These are phyloP conservation scores for Mionectes macconnelli DNA, from an alignment of 2,113 vertebrate species.

Conservation along the genomic window DNA sequence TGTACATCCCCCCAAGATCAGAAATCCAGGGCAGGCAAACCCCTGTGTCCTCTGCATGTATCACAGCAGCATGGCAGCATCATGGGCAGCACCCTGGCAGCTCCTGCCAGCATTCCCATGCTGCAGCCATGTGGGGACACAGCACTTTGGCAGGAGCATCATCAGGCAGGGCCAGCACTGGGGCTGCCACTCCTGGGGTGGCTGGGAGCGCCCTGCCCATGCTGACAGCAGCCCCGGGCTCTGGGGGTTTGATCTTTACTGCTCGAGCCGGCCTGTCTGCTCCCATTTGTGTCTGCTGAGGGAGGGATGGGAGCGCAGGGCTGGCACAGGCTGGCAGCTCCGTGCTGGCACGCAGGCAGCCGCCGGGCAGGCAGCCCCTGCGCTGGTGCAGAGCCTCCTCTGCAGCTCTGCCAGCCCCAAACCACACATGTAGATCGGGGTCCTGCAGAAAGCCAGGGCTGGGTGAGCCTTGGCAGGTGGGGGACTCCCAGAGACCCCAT, in stretches of 20 bases:
- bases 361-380: neutral
- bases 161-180: neutral
- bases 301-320: neutral
- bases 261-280: neutral
- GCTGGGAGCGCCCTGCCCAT: fast-evolving
- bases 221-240: constrained; percentile 26
- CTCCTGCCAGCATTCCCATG: neutral
- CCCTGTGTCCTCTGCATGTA: fast-evolving
- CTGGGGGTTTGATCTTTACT: neutral
- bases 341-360: neutral
- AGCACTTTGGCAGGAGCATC: fast-evolving
- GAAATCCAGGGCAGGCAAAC: neutral
- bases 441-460: neutral
- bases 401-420: neutral
- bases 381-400: neutral
- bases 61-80: fast-evolving
- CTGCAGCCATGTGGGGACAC: neutral
- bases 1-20: neutral
- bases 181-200: neutral
- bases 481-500: neutral
- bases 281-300: constrained; percentile 32
- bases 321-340: neutral
- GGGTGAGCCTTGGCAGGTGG: neutral
- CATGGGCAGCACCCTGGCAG: neutral
- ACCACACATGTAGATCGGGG: fast-evolving